Percentiles rank a stretch among this genome's conserved stretches.
Conservation (phyloP, 2,113 vertebrate species). For the Prolemur simus region DNA sequence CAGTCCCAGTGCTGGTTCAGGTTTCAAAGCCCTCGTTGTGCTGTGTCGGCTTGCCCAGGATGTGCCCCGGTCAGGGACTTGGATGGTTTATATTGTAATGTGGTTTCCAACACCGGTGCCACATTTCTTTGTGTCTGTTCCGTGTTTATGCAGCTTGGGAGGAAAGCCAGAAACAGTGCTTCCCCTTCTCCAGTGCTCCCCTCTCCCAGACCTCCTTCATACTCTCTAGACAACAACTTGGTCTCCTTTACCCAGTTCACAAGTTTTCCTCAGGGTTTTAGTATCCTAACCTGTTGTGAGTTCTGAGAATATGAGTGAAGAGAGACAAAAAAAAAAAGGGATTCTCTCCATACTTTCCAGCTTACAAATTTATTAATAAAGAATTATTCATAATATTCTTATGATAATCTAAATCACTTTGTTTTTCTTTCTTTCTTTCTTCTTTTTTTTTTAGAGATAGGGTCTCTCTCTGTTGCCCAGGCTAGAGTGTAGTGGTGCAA, state of each 20-base stretch:
- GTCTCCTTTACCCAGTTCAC: background rate
- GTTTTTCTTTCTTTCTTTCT: background rate
- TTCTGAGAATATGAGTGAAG: background rate
- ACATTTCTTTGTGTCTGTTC: background rate
- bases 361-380: background rate
- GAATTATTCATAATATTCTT: background rate
- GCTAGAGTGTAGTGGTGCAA: too few relatives aligned
- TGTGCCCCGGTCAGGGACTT: background rate
- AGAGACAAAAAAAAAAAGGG: background rate
- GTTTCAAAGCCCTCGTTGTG: background rate
- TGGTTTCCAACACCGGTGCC: background rate
- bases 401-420: background rate
- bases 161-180: background rate
- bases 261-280: background rate
- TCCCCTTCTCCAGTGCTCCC: background rate
- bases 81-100: background rate
- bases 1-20: background rate
- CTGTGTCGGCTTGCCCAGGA: background rate
- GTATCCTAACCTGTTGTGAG: background rate
- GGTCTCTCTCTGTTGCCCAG: too few relatives aligned
- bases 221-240: background rate
- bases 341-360: background rate
- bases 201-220: background rate
- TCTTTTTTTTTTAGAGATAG: too few relatives aligned
- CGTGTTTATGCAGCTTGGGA: accelerated